These are phyloP conservation scores for Charaxes varanes DNA, from an alignment of 1,140 invertebrate genomes.

Conservation along the genomic window DNA sequence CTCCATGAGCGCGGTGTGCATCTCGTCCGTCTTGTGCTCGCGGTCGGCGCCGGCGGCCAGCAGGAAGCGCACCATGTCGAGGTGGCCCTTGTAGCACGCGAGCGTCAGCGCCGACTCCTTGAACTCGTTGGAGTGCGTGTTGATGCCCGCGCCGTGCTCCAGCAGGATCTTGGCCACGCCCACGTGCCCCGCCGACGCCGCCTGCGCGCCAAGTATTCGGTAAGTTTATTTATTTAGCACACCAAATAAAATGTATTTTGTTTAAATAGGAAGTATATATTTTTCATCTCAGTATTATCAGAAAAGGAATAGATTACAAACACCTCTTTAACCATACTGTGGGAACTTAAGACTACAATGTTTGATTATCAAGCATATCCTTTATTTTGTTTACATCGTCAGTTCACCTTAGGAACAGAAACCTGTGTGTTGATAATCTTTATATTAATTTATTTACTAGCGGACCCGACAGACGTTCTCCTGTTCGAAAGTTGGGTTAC, in stretches of 20 bases:
- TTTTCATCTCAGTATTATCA: too few species aligned
- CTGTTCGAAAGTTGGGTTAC: too few species aligned
- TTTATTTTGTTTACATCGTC: too few species aligned
- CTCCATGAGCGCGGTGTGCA: slow-evolving; percentile 99
- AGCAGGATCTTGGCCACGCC: slow-evolving; percentile 94
- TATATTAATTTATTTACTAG: too few species aligned
- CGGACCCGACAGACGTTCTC: too few species aligned
- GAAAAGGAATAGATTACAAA: too few species aligned
- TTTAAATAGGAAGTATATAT: too few species aligned
- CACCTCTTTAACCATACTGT: too few species aligned
- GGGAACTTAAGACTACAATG: too few species aligned
- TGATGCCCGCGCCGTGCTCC: slow-evolving; percentile 95
- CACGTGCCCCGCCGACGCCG: slow-evolving; percentile 97
- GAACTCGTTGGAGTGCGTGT: slow-evolving; percentile 99
- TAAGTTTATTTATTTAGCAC: not conserved
- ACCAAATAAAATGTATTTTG: not conserved
- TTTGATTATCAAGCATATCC: too few species aligned
- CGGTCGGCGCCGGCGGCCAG: slow-evolving; percentile 95
- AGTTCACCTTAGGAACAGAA: too few species aligned
- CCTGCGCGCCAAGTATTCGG: slow-evolving; percentile 52
- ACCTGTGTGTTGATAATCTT: too few species aligned
- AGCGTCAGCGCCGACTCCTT: slow-evolving; percentile 96
- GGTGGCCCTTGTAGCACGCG: slow-evolving; percentile 98
- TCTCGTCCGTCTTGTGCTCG: slow-evolving; percentile 99
- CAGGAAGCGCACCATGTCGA: slow-evolving; percentile 97